These are phyloP conservation scores for Lophochroa leadbeateri DNA, from an alignment of 2,113 vertebrate genomes.

Conservation along the genomic window DNA sequence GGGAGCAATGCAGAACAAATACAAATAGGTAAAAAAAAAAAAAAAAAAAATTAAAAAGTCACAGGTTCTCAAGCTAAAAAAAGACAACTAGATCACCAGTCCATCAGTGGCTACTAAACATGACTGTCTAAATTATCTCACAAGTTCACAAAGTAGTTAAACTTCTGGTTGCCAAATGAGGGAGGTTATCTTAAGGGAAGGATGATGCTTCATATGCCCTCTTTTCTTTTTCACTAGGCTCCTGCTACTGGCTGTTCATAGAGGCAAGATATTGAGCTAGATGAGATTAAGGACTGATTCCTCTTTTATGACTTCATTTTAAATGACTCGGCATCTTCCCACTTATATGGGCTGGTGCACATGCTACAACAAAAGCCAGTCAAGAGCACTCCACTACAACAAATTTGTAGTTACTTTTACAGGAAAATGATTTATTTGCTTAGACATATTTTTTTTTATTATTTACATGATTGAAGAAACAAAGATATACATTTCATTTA, in stretches of 20 bases:
- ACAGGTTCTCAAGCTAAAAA: background rate
- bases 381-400: background rate
- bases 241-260: background rate
- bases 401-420: background rate
- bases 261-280: background rate
- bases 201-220: background rate
- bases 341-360: background rate
- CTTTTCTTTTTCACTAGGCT: background rate
- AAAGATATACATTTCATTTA: constrained; percentile 5
- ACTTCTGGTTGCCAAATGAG: background rate
- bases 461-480: background rate
- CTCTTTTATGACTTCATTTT: background rate
- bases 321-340: background rate
- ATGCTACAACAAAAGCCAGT: background rate
- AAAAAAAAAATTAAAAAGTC: background rate
- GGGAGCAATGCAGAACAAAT: background rate
- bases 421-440: background rate
- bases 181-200: background rate
- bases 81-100: background rate
- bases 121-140: background rate
- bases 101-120: background rate
- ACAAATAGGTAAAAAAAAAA: background rate
- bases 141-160: background rate
- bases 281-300: background rate
- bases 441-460: background rate